Percentiles rank a stretch among this genome's conserved stretches.
These are phyloP conservation scores for Ichneumon xanthorius DNA, from an alignment of 2,888 invertebrate species.

Conservation along the genomic window DNA sequence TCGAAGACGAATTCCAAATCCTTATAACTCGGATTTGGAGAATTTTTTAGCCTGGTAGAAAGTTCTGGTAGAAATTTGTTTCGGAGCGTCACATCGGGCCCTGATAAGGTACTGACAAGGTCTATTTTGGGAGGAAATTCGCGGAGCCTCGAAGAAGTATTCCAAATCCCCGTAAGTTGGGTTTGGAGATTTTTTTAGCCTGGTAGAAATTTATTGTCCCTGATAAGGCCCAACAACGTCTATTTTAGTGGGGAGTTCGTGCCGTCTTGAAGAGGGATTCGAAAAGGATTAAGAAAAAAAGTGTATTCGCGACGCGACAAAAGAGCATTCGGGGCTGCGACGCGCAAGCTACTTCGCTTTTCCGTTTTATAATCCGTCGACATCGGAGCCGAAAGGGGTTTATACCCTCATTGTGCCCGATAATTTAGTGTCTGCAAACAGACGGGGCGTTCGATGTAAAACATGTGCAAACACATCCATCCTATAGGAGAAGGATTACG, in stretches of 20 bases:
- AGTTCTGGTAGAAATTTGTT: no score
- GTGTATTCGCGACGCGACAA: conserved; percentile 63
- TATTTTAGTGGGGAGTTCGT: conserved; percentile 30
- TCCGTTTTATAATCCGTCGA: conserved; percentile 81
- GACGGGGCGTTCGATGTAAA: conserved; percentile 79
- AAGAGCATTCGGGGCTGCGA: conserved; percentile 73
- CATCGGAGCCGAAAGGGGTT: conserved; percentile 78
- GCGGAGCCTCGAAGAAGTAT: no score
- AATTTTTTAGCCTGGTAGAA: no score
- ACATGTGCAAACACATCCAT: conserved; percentile 77
- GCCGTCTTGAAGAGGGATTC: conserved; percentile 8
- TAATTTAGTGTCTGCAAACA: conserved; percentile 85
- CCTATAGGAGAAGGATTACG: conserved; percentile 63
- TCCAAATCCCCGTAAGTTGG: no score
- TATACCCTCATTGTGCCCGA: conserved; percentile 80
- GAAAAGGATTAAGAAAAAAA: neutral
- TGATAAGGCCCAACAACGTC: neutral
- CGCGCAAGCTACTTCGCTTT: conserved; percentile 63
- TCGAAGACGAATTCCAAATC: no score
- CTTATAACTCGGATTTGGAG: no score
- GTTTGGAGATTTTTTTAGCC: no score
- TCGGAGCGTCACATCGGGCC: no score
- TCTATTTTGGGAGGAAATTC: no score
- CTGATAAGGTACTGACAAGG: no score
- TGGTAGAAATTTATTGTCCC: no score